Evolutionary conservation across 2,797 vertebrate species (phyloP), one percentile per base, ranked within the genome.

Genomic region (Ptychobarbus kaznakovi): DNA sequence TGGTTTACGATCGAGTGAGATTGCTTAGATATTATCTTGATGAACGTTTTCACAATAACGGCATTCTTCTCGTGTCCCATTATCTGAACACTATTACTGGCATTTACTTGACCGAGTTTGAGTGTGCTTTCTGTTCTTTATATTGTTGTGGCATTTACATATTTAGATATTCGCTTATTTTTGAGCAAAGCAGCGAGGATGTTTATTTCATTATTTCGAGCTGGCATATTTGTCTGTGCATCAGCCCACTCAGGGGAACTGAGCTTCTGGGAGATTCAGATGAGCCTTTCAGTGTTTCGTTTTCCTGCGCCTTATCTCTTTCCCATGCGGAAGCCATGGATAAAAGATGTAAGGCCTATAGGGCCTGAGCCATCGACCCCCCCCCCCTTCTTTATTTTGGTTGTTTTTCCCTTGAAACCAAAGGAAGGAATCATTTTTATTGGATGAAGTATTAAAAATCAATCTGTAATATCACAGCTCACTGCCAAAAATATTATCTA

Each of bases 401-500:
- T 35, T 82, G 78, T 76, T 88, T 86, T 81, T 25, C 32, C 40
- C 66, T 84, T 80, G 25, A 81, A 81, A 77, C 56, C 65, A 73
- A 80, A 78, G 22, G 8, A 46, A 42, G 68, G 74, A 35, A 38
- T 80, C 42, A 25, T 73, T 58, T 88, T 80, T 85, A 86, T 82
- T 81, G 86, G 16, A 82, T 78, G 79, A 83, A 49, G 56, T 83
- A 88, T 86, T 70, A 80, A 84, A 88, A 80, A 89, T 89, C 74
- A 51, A 86, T 85, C 63, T 80, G 81, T 87, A 83, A 87, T 87
- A 87, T 87, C 80, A 85, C 85, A 83, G 75, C 46, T 87, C 84
- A 83, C 63, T 86, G 80, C 44, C 44, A 86, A 70, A 63, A 73
- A 49, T 38, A 42, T 70, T n/a, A 49, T 85, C 58, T 68, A 38